Evolutionary conservation across 2,888 invertebrate species (phyloP), one percentile per base, ranked within the genome.

Genomic region (Pammene fasciana): DNA sequence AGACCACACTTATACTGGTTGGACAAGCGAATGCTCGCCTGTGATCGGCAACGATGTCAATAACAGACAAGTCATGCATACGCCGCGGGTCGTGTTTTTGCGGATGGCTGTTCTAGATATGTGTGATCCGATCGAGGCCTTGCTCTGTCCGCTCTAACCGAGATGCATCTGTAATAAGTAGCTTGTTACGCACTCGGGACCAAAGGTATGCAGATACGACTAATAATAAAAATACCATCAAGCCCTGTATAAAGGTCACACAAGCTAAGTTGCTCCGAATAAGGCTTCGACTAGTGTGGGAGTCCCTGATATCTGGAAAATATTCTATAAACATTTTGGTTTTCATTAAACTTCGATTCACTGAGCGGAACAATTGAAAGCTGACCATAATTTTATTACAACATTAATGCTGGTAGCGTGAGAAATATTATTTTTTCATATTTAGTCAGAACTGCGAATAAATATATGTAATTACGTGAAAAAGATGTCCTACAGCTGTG

Each of bases 121-220:
- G 46, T 71, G 75, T 72, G 75, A 72, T 77, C 71, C 72, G 73
- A 76, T 75, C 72, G 73, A 80, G 81, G 72, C 84, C 84, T 85
- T 82, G 83, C 76, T 74, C 76, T 72, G 74, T 75, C 74, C 75
- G 73, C 67, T 76, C 75, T 77, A 82, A 72, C 81, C 81, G 79
- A 79, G 82, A 82, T 84, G 81, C 82, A 85, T 85, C 76, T 71
- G 70, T 79, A 83, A 86, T 85, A 77, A 81, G 78, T 70, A 70
- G 71, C 72, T 77, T 72, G 74, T 79, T 78, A 80, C 74, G 71
- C 64, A 67, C 64, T 18, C 38, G 41, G n/a, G 50, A 4, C 46
- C n/a, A 16, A 11, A 16, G 60, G 48, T 36, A 61, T 46, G 60
- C 48, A 46, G n/a, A 26, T 36, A 61, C 11, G 41, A 18, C 36